Evolutionary conservation across 2,113 vertebrate genomes (phyloP), one percentile per base, ranked within the genome.

Genomic region (Actenoides hombroni): DNA sequence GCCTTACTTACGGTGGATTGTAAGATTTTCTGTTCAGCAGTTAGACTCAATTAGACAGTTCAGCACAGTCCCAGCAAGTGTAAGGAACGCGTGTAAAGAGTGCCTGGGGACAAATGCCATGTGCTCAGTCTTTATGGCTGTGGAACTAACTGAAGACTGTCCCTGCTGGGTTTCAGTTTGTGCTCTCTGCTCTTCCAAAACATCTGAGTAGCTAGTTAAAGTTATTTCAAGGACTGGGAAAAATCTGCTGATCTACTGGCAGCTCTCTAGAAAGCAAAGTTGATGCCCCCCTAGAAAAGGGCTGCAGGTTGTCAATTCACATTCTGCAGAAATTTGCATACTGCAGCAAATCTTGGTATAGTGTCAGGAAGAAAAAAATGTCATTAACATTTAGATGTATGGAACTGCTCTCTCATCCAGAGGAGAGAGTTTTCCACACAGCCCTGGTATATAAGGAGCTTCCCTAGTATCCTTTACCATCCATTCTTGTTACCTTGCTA

Each of bases 291-390:
- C 51, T 25, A 21, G 46, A 39, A 59, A 68, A 67, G 29, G 70
- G 28, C 75, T 85, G 74, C 70, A 63, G 26, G 33, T 87, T 90
- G 64, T 79, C 89, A 57, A 17, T 82, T 94, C 51, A 54, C 44
- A 53, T 83, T 96, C 89, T 97, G 95, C 93, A 96, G 89, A 59
- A 87, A 97, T 96, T 96, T 96, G 80, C 94, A 97, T 96, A 91
- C 82, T 96, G 94, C 83, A 74, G 94, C 87, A 90, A 49, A 49
- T 73, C 63, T 67, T 60, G 60, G 51, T 70, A 89, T 74, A 42
- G 19, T 86, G 61, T 75, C n/a, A 70, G 49, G 37, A 16, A 46
- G 59, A 71, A 65, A 69, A 74, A 91, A 67, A 20, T 16, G 21
- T 5, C 61, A 73, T 77, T 86, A 77, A 53, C 26, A 49, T 63